Base-by-base conservation (phyloP, 35 echinoderm and acorn worm genomes). In the Acanthaster planci region DNA sequence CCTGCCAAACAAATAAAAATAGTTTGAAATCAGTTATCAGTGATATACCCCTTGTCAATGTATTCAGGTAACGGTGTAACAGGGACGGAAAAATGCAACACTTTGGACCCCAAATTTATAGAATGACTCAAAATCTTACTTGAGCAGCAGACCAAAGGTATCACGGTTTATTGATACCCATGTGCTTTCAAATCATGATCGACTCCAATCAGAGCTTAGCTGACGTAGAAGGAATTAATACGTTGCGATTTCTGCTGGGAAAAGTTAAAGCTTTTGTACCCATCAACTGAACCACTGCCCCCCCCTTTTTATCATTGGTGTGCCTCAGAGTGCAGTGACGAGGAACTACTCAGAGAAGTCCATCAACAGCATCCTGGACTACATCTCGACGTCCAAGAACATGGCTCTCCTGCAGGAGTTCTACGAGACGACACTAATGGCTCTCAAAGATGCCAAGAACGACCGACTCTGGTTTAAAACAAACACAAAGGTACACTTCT, bases 331-430 rank as follows among this genome's bases (percentile, higher is more conserved):
- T 94, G 96, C 96, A 82, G 96, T 99, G 15, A 99, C 96, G 40
- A 99, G 96, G 76, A 99, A 99, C 79, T 99, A 99, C 83, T 99
- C 96, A 67, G 96, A 99, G 78, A 99, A 99, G 72, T 99, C 96
- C 36, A 99, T 99, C 76, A 99, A 99, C 83, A 93, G 91, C 86
- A 99, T 99, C 68, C 75, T 99, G 14, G 96, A 99, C 78, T 94
- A 94, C 82, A 99, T 99, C 59, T 99, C 96, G 60, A 99, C 96
- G 44, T 99, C 96, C 16, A 99, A 99, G 78, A 93, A 99, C 81
- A 99, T 99, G 92, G 79, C 85, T 26, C 78, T 99, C 37, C 86
- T 99, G 23, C 96, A 99, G 72, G 92, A 99, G 79, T 99, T 99
- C 78, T 99, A 99, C 53, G 96, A 99, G 83, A 99, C 96, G 19